Conservation (phyloP, 2,888 invertebrate species). For the Pollenia angustigena region DNA sequence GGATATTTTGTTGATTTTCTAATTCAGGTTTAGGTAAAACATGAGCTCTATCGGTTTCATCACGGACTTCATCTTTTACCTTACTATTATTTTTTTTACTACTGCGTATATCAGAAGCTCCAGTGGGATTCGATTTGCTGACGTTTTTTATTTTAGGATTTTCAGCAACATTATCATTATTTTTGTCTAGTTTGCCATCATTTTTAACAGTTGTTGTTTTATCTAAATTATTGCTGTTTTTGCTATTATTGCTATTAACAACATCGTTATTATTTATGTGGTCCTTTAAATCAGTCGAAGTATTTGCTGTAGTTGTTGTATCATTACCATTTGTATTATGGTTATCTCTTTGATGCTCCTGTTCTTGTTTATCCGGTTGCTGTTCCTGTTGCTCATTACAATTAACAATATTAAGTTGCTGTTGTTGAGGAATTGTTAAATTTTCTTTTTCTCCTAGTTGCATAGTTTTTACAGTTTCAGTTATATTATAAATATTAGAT, state of each 20-base stretch:
- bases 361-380: constrained; percentile 22
- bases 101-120: neutral
- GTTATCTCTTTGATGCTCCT: neutral
- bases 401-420: constrained; percentile 43
- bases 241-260: constrained; percentile 56
- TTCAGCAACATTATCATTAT: constrained; percentile 51
- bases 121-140: neutral
- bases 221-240: constrained; percentile 45
- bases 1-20: constrained; percentile 12
- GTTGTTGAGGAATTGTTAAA: constrained; percentile 61
- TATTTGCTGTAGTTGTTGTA: constrained; percentile 46
- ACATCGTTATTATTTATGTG: constrained; percentile 43
- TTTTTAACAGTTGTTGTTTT: constrained; percentile 34
- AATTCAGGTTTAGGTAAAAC: neutral
- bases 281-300: constrained; percentile 22
- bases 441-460: constrained; percentile 64
- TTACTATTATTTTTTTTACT: neutral
- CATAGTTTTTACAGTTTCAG: constrained; percentile 63
- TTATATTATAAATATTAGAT: constrained; percentile 19
- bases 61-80: constrained; percentile 50
- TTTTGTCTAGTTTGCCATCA: constrained; percentile 34
- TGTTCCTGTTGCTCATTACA: constrained; percentile 49
- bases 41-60: constrained; percentile 76
- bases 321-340: constrained; percentile 64
- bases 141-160: neutral